Evolutionary conservation across 2,113 vertebrate genomes (phyloP).

Genomic region (Platichthys stellatus): DNA sequence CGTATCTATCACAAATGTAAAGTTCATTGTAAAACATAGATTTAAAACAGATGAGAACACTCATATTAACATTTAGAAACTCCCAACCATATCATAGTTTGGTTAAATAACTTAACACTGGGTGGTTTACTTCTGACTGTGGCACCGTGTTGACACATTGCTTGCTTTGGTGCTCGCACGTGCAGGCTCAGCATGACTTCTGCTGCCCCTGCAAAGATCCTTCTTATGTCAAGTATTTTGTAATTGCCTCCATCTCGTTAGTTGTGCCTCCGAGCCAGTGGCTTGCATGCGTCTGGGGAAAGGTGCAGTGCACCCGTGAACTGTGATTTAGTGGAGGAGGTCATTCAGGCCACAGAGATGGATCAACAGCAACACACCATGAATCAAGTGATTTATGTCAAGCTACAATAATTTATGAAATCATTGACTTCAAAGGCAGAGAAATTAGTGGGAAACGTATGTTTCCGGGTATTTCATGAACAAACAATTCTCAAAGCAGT

Average conservation of each 20-base stretch:
- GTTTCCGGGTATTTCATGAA: constrained; percentile 8
- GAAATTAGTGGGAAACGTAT: constrained; percentile 4
- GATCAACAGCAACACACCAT: constrained; percentile 45
- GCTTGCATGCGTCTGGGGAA: constrained; percentile 11
- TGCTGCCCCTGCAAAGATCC: constrained; percentile 8
- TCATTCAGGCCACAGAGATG: constrained; percentile 15
- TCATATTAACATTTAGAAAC: no score
- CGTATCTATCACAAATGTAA: neutral
- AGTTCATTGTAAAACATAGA: neutral
- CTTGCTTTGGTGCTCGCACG: neutral
- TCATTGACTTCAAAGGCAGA: constrained; percentile 26
- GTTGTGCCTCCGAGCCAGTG: constrained; percentile 18
- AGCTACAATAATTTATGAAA: constrained; percentile 39
- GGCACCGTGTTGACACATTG: neutral
- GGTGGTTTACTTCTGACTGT: no score
- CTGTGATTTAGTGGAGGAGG: constrained; percentile 38
- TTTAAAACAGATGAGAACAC: neutral
- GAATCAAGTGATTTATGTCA: constrained; percentile 39
- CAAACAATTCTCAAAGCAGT: constrained; percentile 14
- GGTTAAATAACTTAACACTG: no score
- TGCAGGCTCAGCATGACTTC: neutral
- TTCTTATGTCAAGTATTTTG: neutral
- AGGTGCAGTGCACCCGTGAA: neutral
- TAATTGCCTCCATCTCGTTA: constrained; percentile 15
- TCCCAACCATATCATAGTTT: no score